Percentiles rank a stretch among this genome's conserved stretches.
phyloP scores from a whole-genome alignment of 2,113 vertebrate genomes.

The Tetrax tetrax region DNA sequence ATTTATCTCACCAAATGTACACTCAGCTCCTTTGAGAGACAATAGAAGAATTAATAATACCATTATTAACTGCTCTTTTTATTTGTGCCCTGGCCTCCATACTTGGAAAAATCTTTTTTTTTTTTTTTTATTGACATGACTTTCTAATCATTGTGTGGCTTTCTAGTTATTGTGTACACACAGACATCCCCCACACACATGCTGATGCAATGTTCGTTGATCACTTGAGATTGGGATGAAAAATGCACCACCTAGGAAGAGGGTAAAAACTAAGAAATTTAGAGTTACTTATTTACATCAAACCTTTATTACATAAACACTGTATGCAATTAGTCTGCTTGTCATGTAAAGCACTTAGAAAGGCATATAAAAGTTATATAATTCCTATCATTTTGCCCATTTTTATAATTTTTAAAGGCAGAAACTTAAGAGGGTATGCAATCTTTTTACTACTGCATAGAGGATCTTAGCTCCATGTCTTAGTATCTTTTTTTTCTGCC shows the following conservation, averaged over 20 bases:
- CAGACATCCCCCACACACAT: too few species aligned
- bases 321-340: background rate
- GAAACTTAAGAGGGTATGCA: background rate
- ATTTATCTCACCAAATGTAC: background rate
- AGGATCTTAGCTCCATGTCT: background rate
- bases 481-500: background rate
- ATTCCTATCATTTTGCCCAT: background rate
- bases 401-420: background rate
- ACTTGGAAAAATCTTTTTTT: background rate
- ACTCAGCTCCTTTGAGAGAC: background rate
- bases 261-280: background rate
- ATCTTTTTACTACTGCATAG: background rate
- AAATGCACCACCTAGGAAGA: background rate
- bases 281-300: background rate
- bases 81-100: background rate
- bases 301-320: background rate
- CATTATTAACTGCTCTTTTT: background rate
- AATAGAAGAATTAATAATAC: background rate
- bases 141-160: background rate
- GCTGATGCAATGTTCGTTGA: background rate
- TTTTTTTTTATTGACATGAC: background rate
- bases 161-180: background rate
- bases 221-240: background rate
- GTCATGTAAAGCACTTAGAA: background rate
- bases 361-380: background rate